phyloP scores from a whole-genome alignment of 2,888 invertebrate species.

The Apamea crenata region DNA sequence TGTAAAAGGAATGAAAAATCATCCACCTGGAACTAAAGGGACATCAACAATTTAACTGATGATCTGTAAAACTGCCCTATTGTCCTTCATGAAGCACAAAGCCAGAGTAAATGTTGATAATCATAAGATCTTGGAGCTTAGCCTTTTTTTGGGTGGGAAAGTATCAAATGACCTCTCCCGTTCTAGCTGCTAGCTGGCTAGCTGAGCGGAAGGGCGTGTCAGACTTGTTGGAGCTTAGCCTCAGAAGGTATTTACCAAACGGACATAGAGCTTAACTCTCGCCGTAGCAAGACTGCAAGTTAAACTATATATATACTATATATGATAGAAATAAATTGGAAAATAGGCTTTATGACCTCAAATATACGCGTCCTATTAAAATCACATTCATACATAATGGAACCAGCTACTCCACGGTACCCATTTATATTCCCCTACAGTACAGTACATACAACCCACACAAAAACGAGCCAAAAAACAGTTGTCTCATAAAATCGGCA shows the following conservation, averaged over 20 bases:
- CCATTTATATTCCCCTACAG: constrained; percentile 2
- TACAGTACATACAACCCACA: not conserved
- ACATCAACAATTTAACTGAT: not conserved
- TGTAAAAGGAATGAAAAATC: not conserved
- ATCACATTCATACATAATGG: not conserved
- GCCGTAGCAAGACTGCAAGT: not conserved
- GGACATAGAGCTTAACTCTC: no score
- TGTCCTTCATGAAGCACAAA: not conserved
- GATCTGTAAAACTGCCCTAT: not conserved
- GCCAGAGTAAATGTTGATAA: not conserved
- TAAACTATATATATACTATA: no score
- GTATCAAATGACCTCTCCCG: no score
- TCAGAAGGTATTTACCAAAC: not conserved
- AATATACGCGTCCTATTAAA: constrained; percentile 3
- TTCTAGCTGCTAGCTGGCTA: no score
- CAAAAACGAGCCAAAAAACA: constrained; percentile 13
- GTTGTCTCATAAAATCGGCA: constrained; percentile 29
- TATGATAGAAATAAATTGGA: not conserved
- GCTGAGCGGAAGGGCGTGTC: no score
- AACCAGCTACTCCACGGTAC: not conserved
- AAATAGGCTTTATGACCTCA: not conserved
- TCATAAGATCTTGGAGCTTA: no score
- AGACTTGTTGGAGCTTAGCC: no score
- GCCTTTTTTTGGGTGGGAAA: no score
- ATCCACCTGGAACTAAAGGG: not conserved